Evolutionary conservation across 1,140 invertebrate species (phyloP), one percentile per base, ranked within the genome.

Genomic region (Anadara kagoshimensis): DNA sequence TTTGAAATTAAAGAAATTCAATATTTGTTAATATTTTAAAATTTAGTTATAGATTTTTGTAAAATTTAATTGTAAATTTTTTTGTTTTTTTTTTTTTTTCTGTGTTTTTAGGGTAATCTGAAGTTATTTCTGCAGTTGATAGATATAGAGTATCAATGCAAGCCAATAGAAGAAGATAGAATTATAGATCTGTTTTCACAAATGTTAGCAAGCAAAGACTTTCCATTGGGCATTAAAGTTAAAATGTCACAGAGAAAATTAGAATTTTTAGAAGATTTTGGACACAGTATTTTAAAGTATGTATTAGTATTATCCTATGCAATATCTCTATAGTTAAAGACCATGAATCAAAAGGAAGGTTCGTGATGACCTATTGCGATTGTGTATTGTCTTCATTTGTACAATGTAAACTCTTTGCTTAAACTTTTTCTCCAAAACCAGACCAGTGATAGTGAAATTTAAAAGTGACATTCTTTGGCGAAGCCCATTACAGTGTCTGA

Each of bases 241-340:
- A 87, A 94, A n/a, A 96, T 97, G 89, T 94, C 95, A n/a, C 94
- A 96, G 85, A 91, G 95, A n/a, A 96, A 95, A 89, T 91, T 97
- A 10, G 96, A 97, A 84, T 96, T 95, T 83, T 89, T 97, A 4
- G 92, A 92, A 82, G 91, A 92, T 72, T 90, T 92, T 84, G 89
- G 90, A 22, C 80, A 79, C 45, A 84, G 88, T 76, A 84, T 90
- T 44, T 65, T 74, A 57, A 84, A 84, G 90, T 91, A 80, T 78
- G 83, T 80, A 66, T 20, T 36, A 47, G 47, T 36, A n/a, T n/a
- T n/a, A n/a, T n/a, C n/a, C n/a, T n/a, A 36, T 36, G 29, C 29
- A 36, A 7, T 36, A 2, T 36, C 29, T 36, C 2, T 36, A 36
- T 36, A 36, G n/a, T n/a, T n/a, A n/a, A n/a, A n/a, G n/a, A n/a